phyloP scores from a whole-genome alignment of 2,888 invertebrate species.

The Agrochola litura region DNA sequence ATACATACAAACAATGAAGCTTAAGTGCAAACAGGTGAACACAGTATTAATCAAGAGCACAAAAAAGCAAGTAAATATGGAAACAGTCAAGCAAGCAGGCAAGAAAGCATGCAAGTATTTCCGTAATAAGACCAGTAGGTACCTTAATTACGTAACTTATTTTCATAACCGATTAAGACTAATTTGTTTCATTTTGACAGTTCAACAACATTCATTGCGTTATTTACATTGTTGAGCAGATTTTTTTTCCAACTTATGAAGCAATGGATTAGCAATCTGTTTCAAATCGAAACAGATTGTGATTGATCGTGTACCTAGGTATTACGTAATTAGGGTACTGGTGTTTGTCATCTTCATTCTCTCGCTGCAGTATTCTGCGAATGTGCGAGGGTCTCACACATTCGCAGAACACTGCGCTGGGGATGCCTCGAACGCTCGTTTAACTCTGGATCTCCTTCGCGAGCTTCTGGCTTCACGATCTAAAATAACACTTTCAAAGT shows the following conservation, averaged over 20 bases:
- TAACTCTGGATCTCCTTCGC: neutral
- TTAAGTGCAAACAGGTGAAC: neutral
- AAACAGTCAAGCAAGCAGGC: neutral
- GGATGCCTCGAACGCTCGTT: neutral
- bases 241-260: no score
- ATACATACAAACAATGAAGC: conserved; percentile 6
- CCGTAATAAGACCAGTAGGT: neutral
- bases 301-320: no score
- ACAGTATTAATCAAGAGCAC: neutral
- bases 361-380: no score
- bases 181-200: no score
- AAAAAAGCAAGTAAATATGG: conserved; percentile 1
- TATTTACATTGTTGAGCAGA: no score
- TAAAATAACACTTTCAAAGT: neutral
- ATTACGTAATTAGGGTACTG: neutral
- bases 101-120: neutral
- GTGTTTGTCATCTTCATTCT: neutral
- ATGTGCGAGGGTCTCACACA: no score
- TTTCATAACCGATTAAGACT: no score
- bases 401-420: neutral
- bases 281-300: no score
- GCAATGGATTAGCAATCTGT: no score
- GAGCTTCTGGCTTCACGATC: neutral
- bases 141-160: no score
- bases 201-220: no score